Percentiles rank a stretch among this genome's conserved stretches.
phyloP scores from a whole-genome alignment of 2,113 vertebrate genomes.

The Sterrhoptilus dennistouni region DNA sequence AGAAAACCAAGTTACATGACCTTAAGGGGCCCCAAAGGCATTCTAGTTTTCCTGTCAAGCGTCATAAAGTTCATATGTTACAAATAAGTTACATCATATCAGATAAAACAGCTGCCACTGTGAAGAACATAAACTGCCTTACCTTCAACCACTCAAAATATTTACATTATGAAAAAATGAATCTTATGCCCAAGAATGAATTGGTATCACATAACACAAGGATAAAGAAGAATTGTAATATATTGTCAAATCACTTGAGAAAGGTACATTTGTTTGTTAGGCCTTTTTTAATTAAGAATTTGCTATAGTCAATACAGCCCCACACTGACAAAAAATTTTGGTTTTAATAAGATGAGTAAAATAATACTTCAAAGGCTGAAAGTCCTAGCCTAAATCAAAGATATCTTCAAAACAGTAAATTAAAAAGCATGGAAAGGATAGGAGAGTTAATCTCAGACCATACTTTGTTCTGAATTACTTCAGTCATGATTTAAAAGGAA shows the following conservation, averaged over 20 bases:
- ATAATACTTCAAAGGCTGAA: background rate
- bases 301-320: background rate
- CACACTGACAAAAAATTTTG: background rate
- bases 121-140: background rate
- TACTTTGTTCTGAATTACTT: background rate
- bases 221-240: background rate
- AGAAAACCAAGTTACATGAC: background rate
- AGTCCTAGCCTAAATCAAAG: background rate
- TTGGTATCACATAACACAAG: background rate
- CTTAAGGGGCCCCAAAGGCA: background rate
- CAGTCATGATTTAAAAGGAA: background rate
- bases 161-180: background rate
- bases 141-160: background rate
- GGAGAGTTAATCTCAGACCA: background rate
- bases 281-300: background rate
- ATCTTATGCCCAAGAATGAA: background rate
- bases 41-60: background rate
- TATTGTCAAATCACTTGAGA: background rate
- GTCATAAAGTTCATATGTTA: background rate
- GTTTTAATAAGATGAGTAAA: background rate
- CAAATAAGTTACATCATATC: constrained; percentile 22
- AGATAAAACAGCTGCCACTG: background rate
- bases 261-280: background rate
- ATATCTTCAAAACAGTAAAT: background rate
- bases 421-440: background rate